These are phyloP conservation scores for Parotia lawesii DNA, from an alignment of 2,113 vertebrate genomes.

Conservation along the genomic window DNA sequence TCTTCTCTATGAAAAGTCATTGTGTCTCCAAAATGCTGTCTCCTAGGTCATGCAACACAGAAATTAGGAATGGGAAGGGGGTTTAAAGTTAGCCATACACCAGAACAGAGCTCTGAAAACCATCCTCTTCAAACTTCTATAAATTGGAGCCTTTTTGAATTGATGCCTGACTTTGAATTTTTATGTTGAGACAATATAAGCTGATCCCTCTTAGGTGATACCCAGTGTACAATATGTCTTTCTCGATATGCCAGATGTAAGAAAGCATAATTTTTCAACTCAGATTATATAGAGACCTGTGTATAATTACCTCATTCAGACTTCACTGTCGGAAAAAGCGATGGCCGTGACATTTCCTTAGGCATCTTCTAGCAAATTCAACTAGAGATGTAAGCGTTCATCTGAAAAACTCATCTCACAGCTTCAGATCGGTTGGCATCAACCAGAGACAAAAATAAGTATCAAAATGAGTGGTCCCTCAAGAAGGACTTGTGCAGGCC, in stretches of 20 bases:
- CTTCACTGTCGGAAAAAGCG: not conserved
- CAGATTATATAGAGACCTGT: not conserved
- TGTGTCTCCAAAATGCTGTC: fast-evolving
- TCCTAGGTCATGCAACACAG: not conserved
- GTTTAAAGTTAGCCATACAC: not conserved
- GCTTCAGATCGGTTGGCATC: not conserved
- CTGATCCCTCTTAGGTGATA: not conserved
- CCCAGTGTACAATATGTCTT: not conserved
- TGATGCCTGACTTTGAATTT: not conserved
- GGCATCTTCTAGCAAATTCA: not conserved
- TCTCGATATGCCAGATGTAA: not conserved
- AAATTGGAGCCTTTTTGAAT: not conserved
- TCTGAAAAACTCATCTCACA: not conserved
- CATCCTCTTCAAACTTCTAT: not conserved
- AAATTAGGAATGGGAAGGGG: not conserved
- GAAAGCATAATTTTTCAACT: not conserved
- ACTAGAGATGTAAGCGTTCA: not conserved
- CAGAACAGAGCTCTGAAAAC: not conserved
- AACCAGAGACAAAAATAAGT: not conserved
- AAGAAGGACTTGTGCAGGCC: not conserved
- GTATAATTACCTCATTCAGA: not conserved
- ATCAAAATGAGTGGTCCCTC: not conserved
- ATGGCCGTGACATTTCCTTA: not conserved
- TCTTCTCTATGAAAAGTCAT: not conserved
- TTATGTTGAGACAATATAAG: not conserved